phyloP scores from a whole-genome alignment of 2,888 invertebrate species.

The Oscheius sp. region DNA sequence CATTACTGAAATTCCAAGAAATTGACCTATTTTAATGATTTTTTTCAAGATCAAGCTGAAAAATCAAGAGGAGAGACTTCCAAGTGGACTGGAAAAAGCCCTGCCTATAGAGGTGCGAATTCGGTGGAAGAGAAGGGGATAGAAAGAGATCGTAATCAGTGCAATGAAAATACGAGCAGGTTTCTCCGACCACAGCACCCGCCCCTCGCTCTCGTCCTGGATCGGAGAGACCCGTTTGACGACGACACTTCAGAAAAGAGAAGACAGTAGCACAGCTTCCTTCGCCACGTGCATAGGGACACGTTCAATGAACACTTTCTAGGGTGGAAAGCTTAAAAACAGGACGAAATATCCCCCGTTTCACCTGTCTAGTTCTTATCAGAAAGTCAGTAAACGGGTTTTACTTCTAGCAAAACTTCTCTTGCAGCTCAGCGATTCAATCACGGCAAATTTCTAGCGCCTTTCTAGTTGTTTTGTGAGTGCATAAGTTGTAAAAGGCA shows the following conservation, averaged over 20 bases:
- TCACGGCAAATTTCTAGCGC: too few species aligned
- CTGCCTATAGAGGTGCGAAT: slow-evolving; percentile 24
- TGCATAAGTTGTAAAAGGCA: too few species aligned
- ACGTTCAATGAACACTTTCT: background rate
- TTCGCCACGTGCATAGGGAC: background rate
- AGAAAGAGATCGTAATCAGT: slow-evolving; percentile 32
- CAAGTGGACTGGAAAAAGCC: background rate
- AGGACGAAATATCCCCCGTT: too few species aligned
- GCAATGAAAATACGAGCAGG: slow-evolving; percentile 32
- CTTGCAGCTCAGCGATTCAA: slow-evolving; percentile 14
- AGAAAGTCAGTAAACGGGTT: slow-evolving; percentile 11
- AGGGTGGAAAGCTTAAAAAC: too few species aligned
- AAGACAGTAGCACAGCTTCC: slow-evolving; percentile 14
- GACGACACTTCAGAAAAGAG: background rate
- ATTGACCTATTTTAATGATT: background rate
- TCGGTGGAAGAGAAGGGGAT: slow-evolving; percentile 21
- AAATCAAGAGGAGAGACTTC: background rate
- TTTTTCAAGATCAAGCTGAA: background rate
- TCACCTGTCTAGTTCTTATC: too few species aligned
- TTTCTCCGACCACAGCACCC: slow-evolving; percentile 30
- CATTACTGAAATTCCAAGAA: slow-evolving; percentile 17
- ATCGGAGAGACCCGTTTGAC: slow-evolving; percentile 29
- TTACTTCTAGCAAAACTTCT: background rate
- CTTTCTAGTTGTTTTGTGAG: too few species aligned
- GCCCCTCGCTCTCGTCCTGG: slow-evolving; percentile 31